Percentiles rank a stretch among this genome's conserved stretches.
Conservation (phyloP, 1,140 invertebrate species). For the Chrysopa pallens region DNA sequence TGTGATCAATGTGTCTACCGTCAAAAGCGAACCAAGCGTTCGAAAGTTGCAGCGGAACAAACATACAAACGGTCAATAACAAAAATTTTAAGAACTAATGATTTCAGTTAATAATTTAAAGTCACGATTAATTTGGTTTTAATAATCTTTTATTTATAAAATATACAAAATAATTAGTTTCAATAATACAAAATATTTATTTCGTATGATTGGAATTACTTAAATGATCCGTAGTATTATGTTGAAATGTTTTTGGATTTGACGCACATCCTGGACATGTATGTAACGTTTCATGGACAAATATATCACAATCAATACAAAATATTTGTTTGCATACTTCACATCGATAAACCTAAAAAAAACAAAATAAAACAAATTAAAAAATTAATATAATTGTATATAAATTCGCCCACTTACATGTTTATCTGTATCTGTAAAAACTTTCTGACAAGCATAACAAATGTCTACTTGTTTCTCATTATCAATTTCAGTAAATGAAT, state of each 20-base stretch:
- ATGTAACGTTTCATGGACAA: conserved; percentile 83
- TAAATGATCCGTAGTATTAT: conserved; percentile 3
- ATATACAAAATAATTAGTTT: no score
- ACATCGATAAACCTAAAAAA: conserved; percentile 58
- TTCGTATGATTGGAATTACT: not conserved
- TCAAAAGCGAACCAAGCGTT: no score
- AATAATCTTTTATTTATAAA: no score
- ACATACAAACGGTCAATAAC: no score
- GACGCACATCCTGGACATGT: conserved; percentile 85
- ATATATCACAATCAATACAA: conserved; percentile 90
- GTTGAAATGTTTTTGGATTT: conserved; percentile 29
- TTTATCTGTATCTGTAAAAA: conserved; percentile 47
- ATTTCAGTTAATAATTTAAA: no score
- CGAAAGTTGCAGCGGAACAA: no score
- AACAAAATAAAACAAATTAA: conserved; percentile 7
- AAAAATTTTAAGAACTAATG: no score
- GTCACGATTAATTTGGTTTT: no score
- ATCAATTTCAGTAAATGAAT: conserved; percentile 56
- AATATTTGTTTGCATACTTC: conserved; percentile 58
- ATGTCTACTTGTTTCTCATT: conserved; percentile 29
- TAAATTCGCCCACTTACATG: no score
- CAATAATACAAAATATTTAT: no score
- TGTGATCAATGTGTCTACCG: no score
- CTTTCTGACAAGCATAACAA: conserved; percentile 58
- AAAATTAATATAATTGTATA: conserved; percentile 3